Conservation (phyloP, 2,113 vertebrate genomes). For the Podarcis raffonei region DNA sequence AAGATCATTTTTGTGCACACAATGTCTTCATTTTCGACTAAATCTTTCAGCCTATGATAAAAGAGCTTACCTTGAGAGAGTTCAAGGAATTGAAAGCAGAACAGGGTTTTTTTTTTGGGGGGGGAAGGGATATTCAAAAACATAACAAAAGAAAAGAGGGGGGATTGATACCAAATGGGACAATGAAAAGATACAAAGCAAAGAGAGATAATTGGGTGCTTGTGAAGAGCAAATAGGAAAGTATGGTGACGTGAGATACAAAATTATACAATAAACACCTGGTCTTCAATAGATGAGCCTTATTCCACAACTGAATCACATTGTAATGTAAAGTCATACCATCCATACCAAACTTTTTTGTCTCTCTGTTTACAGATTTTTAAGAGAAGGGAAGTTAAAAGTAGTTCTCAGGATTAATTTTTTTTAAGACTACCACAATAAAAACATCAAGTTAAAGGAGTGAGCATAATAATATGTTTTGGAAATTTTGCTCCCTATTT, state of each 20-base stretch:
- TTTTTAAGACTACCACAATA: neutral
- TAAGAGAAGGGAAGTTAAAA: neutral
- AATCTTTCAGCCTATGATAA: conserved; percentile 9
- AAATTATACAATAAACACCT: neutral
- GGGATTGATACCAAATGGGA: neutral
- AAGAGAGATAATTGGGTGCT: neutral
- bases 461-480: neutral
- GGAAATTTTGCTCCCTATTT: neutral
- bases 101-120: neutral
- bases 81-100: neutral
- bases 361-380: neutral
- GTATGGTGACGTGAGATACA: neutral
- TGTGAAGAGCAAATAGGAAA: neutral
- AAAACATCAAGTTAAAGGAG: neutral
- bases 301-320: neutral
- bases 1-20: conserved; percentile 4
- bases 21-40: conserved; percentile 34
- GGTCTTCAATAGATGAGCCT: neutral
- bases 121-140: neutral
- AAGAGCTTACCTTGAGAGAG: neutral
- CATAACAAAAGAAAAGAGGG: conserved; percentile 10
- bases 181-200: conserved; percentile 7
- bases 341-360: neutral
- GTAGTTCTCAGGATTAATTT: neutral
- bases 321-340: neutral